Evolutionary conservation across 2,888 invertebrate species (phyloP), one percentile per base, ranked within the genome.

Genomic region (Isotomurus palustris): DNA sequence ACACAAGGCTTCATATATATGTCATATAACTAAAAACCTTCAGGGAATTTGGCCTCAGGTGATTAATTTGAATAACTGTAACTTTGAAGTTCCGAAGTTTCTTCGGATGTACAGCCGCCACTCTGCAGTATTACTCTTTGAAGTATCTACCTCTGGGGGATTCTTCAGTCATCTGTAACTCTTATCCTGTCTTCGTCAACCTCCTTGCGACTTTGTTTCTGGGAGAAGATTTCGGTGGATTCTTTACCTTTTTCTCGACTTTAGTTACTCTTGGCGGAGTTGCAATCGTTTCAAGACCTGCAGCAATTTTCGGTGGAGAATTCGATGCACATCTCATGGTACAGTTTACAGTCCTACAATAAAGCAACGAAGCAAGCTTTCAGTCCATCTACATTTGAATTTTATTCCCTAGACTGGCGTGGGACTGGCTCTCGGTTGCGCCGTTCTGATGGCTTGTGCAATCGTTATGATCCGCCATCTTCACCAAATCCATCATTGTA

Each of bases 401-500:
- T 51, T 40, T 32, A 27, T 21, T 25, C n/a, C 22, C n/a, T n/a
- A 66, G 68, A 66, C 66, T 55, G 68, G 68, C 21, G 59, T 60
- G 8, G 68, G 61, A 8, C 51, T 68, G n/a, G 66, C 68, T 2
- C 40, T 62, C 29, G 58, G 63, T 19, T 68, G 66, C 52, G 53
- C 68, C 14, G n/a, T 68, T 8, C 66, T 68, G 22, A 59, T 68
- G 56, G 60, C 68, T 17, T 54, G 55, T 22, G 68, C 68, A 6
- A 68, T 68, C 43, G 68, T 68, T 3, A 68, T 68, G 68, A 68
- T 68, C 51, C 64, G 68, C 14, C 68, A 68, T 47, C 53, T 68
- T 32, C 63, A 60, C 41, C 59, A 66, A 51, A 68, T 68, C 28
- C 68, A 68, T 53, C 68, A 68, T 36, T 61, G 61, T 17, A 60